Evolutionary conservation across 2,797 vertebrate genomes (phyloP), one percentile per base, ranked within the genome.

Genomic region (Acanthurus leucopareius): DNA sequence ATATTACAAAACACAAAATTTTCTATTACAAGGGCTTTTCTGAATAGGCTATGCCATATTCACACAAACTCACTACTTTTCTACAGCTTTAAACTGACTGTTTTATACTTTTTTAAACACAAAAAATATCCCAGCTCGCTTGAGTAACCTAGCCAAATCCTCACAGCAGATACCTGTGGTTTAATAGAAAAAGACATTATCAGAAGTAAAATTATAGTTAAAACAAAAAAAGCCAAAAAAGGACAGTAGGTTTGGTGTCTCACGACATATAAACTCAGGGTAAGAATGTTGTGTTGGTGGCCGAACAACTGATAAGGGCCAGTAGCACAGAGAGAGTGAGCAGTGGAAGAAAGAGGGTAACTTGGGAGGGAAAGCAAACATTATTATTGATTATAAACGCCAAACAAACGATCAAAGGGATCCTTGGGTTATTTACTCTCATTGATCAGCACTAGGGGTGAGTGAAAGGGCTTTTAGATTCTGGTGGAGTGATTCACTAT

Each of bases 1-100:
- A 94, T 94, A 92, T 92, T 93, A 95, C 90, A 95, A 93, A 94
- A 95, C 91, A 95, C 90, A 88, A 67, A 92, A 82, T 88, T 87
- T 90, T 79, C 85, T 88, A 88, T 91, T 71, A 86, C 85, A 90
- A 91, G 91, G 82, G 64, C 75, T 89, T 90, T 88, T 91, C 81
- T 82, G 78, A 91, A 91, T 73, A 88, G 84, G 89, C 88, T 79
- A 82, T 62, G 84, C 80, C 88, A 88, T 91, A 86, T 88, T 93
- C 90, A 91, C 90, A 91, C 87, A 90, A 90, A 94, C 82, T 90
- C 89, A 93, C 91, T 88, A 93, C 86, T 86, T 84, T 83, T 88
- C 83, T 89, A 91, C 86, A 93, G 84, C 86, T 93, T 93, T 79
- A 88, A 88, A 91, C 78, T 47, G 83, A 88, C 90, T 78, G 87